Evolutionary conservation across 1,140 invertebrate species (phyloP).

Genomic region (Camponotus floridanus): DNA sequence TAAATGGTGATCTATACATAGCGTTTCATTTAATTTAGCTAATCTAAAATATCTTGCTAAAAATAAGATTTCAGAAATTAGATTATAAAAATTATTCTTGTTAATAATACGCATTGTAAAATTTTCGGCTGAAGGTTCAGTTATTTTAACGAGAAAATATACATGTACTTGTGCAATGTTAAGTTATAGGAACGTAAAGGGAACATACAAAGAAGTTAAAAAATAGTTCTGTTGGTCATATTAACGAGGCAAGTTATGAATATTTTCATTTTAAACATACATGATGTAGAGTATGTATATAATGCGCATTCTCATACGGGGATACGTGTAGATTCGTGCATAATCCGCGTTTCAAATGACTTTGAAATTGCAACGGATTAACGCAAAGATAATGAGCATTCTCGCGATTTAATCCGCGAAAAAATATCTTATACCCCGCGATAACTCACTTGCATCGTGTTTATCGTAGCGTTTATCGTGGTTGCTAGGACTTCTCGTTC

Average conservation of each 20-base stretch:
- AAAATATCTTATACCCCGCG: constrained; percentile 23
- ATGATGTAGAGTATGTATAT: not conserved
- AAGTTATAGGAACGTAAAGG: not conserved
- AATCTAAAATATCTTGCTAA: not conserved
- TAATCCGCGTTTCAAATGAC: constrained; percentile 35
- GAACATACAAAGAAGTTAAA: not conserved
- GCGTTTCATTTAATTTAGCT: not conserved
- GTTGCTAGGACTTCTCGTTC: constrained; percentile 19
- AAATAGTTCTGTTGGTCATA: not conserved
- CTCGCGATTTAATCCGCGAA: constrained; percentile 44
- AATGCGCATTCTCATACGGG: not conserved
- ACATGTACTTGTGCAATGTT: not conserved
- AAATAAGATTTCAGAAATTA: not conserved
- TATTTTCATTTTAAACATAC: not conserved
- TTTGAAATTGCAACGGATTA: constrained; percentile 19
- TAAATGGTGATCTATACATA: not conserved
- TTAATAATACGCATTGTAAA: not conserved
- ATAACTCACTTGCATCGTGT: constrained; percentile 35
- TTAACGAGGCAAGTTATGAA: not conserved
- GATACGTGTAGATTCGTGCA: constrained; percentile 12
- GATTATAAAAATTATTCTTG: not conserved
- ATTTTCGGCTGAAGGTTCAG: not conserved
- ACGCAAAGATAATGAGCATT: constrained; percentile 18
- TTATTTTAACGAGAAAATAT: not conserved
- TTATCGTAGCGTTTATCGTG: constrained; percentile 40